Base-by-base conservation (phyloP, 2,797 vertebrate genomes). In the Clarias pachynema region DNA sequence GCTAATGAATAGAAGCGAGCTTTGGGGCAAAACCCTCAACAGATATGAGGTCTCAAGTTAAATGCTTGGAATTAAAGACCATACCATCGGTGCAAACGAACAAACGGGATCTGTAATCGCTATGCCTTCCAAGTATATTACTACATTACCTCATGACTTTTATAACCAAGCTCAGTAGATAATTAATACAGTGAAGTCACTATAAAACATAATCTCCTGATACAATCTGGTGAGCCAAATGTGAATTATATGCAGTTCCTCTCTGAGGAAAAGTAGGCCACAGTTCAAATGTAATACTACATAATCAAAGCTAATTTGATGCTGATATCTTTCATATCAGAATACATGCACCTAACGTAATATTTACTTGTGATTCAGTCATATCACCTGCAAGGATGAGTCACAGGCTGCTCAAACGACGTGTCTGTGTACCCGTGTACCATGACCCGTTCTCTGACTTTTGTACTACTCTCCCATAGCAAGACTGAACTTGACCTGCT, bases 371-470 rank as follows among this genome's bases (percentile, higher is more conserved):
- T 15, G 56, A 60, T 34, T 40, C 75, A 62, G 22, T 79, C 56
- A 34, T 10, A 65, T 49, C 37, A 79, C 0, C 59, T 44, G 12
- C 24, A 79, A 29, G 2, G 6, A 68, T 65, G 40, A 81, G 44
- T 56, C 70, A 66, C 5, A 31, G 6, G 37, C 26, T 29, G 1
- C 29, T 24, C 4, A 29, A n/a, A 29, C 66, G 1, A 79, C 73
- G 79, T 82, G 79, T 56, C 78, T 59, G 34, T 8, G 72, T 22
- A 86, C 72, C 78, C 37, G 49, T 7, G 79, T 22, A 86, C 79
- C 34, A 77, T 82, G 79, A 82, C 85, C 84, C 24, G 49, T 26
- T 77, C 69, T 12, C 10, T 56, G 49, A 37, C 44, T 16, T 24
- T 26, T 77, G 12, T 16, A 68, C 72, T 8, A 69, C 34, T 68